Base-by-base conservation (phyloP, 2,113 vertebrate genomes). In the Eptesicus fuscus region DNA sequence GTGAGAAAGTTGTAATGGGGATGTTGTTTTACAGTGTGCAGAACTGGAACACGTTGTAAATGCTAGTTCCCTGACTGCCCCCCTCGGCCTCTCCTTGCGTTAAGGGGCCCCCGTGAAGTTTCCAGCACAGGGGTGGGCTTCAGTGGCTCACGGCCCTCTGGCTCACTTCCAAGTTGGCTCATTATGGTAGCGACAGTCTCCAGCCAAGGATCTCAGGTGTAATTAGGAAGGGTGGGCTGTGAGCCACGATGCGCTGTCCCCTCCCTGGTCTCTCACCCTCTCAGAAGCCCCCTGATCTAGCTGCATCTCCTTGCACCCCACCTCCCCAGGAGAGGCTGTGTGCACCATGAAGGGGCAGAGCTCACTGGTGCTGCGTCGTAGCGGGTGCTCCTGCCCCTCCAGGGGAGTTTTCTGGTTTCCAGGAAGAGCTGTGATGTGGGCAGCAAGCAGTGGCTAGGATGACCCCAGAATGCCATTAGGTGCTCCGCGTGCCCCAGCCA, bases 21-120 rank as follows among this genome's bases (percentile, higher is more conserved):
- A 97, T 97, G 90, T 96, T 92, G 28, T 97, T 98, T 98, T 97
- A 97, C 85, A 96, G 97, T 90, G 22, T 56, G 71, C 73, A 90
- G 95, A 96, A 94, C 96, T 96, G 97, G 97, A 94, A 91, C 96
- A 92, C 47, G 63, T 25, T 95, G 93, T 98, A 98, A 98, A 98
- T 96, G 91, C 82, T 83, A 96, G 96, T 92, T 98, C 97, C 96
- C 96, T 96, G 93, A 70, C 95, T 73, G 90, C 79, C 95, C 95
- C 12, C 12, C 93, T 97, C 9, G 88, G 96, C 96, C 61, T 82
- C 95, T 93, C 84, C 93, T 98, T 97, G 89, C 84, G 94, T 97
- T 95, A 97, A 97, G 95, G 84, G 96, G 89, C 65, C 78, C 56
- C 93, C 94, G 90, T 1, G 86, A 93, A 40, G 49, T 82, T 90